Evolutionary conservation across 2,797 vertebrate genomes (phyloP).

Genomic region (Aselliscus stoliczkanus): DNA sequence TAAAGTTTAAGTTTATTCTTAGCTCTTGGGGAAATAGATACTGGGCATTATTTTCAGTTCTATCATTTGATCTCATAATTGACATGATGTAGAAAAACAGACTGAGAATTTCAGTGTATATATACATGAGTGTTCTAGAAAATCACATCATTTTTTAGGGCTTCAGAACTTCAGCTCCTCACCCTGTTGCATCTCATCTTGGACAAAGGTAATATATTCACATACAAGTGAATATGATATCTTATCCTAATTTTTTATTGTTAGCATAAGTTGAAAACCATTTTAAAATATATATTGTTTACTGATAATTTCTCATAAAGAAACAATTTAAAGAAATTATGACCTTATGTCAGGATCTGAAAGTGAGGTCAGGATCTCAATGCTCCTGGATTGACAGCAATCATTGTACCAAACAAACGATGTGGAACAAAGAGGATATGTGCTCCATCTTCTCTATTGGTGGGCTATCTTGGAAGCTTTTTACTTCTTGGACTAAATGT

Average conservation of each 20-base stretch:
- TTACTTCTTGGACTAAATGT: not conserved
- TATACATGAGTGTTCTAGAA: not conserved
- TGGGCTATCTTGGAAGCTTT: not conserved
- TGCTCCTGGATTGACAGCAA: not conserved
- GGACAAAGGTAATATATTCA: not conserved
- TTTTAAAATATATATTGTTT: not conserved
- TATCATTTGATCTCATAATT: not conserved
- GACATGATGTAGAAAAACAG: not conserved
- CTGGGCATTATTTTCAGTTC: not conserved
- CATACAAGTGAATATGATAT: not conserved
- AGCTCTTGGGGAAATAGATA: not conserved
- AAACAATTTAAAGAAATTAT: not conserved
- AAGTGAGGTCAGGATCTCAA: not conserved
- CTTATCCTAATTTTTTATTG: not conserved
- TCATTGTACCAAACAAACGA: not conserved
- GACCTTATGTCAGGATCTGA: not conserved
- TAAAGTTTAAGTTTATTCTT: not conserved
- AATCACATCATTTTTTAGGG: not conserved
- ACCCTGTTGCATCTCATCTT: not conserved
- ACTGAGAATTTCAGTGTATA: not conserved
- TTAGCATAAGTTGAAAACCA: not conserved
- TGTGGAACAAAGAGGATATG: accelerated
- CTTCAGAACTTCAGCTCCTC: not conserved
- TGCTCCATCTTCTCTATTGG: not conserved
- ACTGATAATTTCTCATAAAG: not conserved